These are phyloP conservation scores for Zygothrica quintamaculata DNA, from an alignment of 2,888 invertebrate species.

Conservation along the genomic window DNA sequence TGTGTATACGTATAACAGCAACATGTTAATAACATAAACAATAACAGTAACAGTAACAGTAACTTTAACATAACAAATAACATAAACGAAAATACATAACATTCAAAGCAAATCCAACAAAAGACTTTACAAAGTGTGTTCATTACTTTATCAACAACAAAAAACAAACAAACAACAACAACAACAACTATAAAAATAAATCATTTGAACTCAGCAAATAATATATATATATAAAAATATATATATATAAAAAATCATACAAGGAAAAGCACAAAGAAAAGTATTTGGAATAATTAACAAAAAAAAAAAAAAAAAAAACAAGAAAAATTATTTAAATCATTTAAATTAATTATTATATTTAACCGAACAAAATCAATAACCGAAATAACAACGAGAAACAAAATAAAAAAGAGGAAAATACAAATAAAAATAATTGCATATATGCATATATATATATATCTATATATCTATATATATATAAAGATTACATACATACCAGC, in stretches of 20 bases:
- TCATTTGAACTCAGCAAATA: slow-evolving; percentile 24
- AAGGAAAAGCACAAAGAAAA: slow-evolving; percentile 22
- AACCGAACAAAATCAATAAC: slow-evolving; percentile 45
- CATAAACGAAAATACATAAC: slow-evolving; percentile 30
- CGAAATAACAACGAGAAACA: slow-evolving; percentile 53
- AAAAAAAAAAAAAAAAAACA: slow-evolving; percentile 30
- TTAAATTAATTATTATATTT: slow-evolving; percentile 21
- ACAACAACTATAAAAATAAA: slow-evolving; percentile 16
- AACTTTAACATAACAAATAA: slow-evolving; percentile 31
- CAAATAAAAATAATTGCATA: too few relatives aligned
- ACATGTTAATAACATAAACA: slow-evolving; percentile 31
- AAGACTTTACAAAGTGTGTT: slow-evolving; percentile 75
- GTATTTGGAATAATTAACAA: slow-evolving; percentile 35
- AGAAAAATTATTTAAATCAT: slow-evolving; percentile 30
- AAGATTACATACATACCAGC: slow-evolving; percentile 16
- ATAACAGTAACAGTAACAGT: slow-evolving; percentile 21
- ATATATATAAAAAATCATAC: slow-evolving; percentile 24
- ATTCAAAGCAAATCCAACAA: slow-evolving; percentile 63
- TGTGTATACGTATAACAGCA: not conserved
- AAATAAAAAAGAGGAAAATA: too few relatives aligned
- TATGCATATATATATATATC: too few relatives aligned
- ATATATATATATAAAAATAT: slow-evolving; percentile 13
- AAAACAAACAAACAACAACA: slow-evolving; percentile 29
- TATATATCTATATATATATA: not conserved
- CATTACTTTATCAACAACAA: slow-evolving; percentile 70